Evolutionary conservation across 64 coral and sea anemone species (phyloP), one percentile per base, ranked within the genome.

Genomic region (Stylophora pistillata): DNA sequence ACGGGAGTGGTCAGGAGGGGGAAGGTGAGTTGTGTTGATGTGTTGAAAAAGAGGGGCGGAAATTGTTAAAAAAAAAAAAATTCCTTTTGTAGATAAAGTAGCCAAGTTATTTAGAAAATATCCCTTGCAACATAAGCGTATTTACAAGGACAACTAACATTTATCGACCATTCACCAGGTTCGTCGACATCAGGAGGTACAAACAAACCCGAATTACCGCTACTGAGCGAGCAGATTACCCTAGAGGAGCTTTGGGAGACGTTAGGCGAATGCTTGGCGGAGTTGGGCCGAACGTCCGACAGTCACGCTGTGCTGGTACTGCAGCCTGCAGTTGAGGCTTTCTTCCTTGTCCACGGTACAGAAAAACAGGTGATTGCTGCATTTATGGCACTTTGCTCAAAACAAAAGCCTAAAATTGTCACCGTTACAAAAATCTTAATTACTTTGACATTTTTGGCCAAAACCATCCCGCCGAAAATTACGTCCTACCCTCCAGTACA

Each of bases 211-310:
- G 87, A 86, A 1, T 60, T 98, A 7, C 93, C 93, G 18, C 78
- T 93, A 3, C 58, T 98, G 70, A 98, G 96, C 53, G 90, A 92
- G 58, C 93, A 98, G 71, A 73, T 98, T 21, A 71, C 82, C 5
- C 87, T 98, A 10, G 96, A 95, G 28, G 96, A 98, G 32, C 80
- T 98, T 2, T 98, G 96, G 96, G 96, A 98, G 28, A 95, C 91
- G 1, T 76, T 98, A 41, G 93, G 96, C 13, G 96, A 95, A 74
- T 95, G 96, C 76, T 72, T 98, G 11, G 90, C 85, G 61, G 96
- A 98, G 76, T 73, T 98, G 23, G 96, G 89, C 2, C 86, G 91
- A 78, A 98, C 90, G 15, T 95, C 96, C 5, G 96, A 98, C 72
- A 95, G 82, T 61, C 93, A 98, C 73, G 96, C 96, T 31, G 96